Evolutionary conservation across 2,113 vertebrate genomes (phyloP), one percentile per base, ranked within the genome.

Genomic region (Sula dactylatra): DNA sequence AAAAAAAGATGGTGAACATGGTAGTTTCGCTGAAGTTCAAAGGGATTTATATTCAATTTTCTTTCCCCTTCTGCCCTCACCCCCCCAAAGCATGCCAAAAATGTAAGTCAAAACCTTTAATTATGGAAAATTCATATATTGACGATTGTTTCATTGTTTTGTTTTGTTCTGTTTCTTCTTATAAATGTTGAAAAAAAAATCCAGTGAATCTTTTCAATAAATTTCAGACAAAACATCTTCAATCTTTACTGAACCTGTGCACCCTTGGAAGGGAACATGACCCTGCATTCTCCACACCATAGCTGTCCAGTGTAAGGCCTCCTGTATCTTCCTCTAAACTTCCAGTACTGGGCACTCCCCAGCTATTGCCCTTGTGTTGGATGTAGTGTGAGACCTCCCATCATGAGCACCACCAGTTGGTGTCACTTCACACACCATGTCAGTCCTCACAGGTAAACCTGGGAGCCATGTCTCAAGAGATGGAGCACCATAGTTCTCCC

Each of bases 61-160:
- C 5, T 16, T 52, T 22, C 10, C 7, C 13, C 2, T 71, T 5
- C 11, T 34, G 2, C 4, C 4, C 7, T 2, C n/a, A 3, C 2
- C 8, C 4, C 3, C 12, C 2, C 2, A 42, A 16, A 36, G 24
- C 54, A 79, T 86, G 7, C 10, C 14, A 19, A 42, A 82, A 69
- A 47, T 15, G 2, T 62, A 67, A 88, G 9, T 2, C 5, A 72
- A 72, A 67, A 6, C 5, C 5, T 56, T 62, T 62, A n/a, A 9
- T 14, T 85, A 21, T 7, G 25, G 29, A 55, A 59, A 88, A 54
- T 34, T 58, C 21, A 70, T 16, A 26, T 79, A 40, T n/a, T 79
- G 6, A 8, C 54, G 2, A 5, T 16, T 32, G 4, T 6, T 69
- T 65, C 5, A 11, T 31, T 54, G 6, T 32, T 66, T 76, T 12